Percentiles rank a stretch among this genome's conserved stretches.
Conservation (phyloP, 2,888 invertebrate species). For the Furcula furcula region DNA sequence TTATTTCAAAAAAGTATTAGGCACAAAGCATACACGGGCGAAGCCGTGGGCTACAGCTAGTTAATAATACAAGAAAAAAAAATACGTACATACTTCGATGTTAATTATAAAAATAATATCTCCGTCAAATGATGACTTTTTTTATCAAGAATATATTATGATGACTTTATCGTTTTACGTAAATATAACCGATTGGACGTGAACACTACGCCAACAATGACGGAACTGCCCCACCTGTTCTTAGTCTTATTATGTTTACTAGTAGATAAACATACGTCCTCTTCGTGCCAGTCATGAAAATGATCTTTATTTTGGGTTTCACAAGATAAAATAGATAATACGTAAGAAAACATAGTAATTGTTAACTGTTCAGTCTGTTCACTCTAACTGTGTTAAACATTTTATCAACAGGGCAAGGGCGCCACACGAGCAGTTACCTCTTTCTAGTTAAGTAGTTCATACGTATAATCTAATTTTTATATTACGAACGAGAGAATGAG, state of each 20-base stretch:
- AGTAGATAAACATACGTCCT: slow-evolving; percentile 26
- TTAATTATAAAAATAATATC: too few relatives aligned
- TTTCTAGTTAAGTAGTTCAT: slow-evolving; percentile 9
- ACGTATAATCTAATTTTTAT: slow-evolving; percentile 36
- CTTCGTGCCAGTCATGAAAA: slow-evolving; percentile 38
- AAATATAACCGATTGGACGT: background rate
- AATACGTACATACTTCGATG: too few relatives aligned
- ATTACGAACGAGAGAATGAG: slow-evolving; percentile 24
- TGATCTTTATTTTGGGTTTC: slow-evolving; percentile 35
- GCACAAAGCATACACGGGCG: too few relatives aligned
- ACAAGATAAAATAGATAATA: slow-evolving; percentile 36
- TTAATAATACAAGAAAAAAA: too few relatives aligned
- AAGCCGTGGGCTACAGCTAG: too few relatives aligned
- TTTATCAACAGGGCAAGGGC: slow-evolving; percentile 5
- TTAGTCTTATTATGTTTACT: slow-evolving; percentile 32
- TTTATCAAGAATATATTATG: too few relatives aligned
- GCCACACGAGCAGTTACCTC: slow-evolving; percentile 7
- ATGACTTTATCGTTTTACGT: background rate
- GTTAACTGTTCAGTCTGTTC: slow-evolving; percentile 7
- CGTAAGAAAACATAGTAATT: slow-evolving; percentile 33
- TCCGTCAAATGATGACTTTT: too few relatives aligned
- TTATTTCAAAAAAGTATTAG: too few relatives aligned
- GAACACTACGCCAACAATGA: slow-evolving; percentile 4
- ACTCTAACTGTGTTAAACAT: slow-evolving; percentile 7
- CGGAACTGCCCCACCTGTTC: slow-evolving; percentile 34